These are phyloP conservation scores for Leptura quadrifasciata DNA, from an alignment of 2,888 invertebrate genomes.

Conservation along the genomic window DNA sequence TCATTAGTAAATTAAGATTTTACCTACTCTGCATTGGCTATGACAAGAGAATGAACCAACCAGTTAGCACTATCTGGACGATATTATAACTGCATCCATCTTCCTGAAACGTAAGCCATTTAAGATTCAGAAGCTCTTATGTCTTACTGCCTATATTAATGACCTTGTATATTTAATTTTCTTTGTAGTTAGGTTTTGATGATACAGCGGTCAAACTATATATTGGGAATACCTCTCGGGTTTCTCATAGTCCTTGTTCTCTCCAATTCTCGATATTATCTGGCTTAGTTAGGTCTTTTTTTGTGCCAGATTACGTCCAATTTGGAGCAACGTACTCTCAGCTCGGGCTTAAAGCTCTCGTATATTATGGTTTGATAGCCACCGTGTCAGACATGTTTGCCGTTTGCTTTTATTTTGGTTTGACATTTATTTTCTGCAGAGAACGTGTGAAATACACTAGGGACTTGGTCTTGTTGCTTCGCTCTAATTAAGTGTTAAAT, in stretches of 20 bases:
- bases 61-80: no score
- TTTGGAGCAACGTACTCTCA: neutral
- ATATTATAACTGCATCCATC: no score
- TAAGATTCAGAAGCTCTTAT: no score
- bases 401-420: neutral
- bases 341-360: conserved; percentile 1
- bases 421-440: neutral
- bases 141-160: no score
- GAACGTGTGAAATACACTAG: neutral
- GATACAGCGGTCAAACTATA: no score
- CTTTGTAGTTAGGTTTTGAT: no score
- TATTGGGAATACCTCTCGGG: no score
- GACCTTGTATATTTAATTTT: no score
- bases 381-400: neutral
- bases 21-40: no score
- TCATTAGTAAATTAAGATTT: no score
- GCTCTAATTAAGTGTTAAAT: neutral
- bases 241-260: neutral
- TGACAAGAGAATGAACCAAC: no score
- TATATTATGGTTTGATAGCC: neutral
- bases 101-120: no score
- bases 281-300: conserved; percentile 1
- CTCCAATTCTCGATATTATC: neutral
- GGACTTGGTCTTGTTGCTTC: neutral
- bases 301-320: conserved; percentile 6